Evolutionary conservation across 2,888 invertebrate genomes (phyloP).

Genomic region (Galerucella calmariensis): DNA sequence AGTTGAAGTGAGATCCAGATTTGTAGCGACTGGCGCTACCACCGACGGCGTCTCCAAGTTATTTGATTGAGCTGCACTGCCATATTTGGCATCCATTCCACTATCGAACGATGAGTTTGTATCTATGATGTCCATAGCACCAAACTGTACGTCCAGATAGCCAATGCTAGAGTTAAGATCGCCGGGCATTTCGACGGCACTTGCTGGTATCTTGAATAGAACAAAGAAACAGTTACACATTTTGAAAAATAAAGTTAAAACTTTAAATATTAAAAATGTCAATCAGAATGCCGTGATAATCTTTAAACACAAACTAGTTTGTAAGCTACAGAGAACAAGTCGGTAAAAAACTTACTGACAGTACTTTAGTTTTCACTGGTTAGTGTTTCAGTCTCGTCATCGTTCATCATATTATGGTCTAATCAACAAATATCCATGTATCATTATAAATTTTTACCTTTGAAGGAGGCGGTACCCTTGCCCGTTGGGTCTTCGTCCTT

Average conservation of each 20-base stretch:
- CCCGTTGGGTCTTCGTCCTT: slow-evolving; percentile 74
- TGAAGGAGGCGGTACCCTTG: slow-evolving; percentile 85
- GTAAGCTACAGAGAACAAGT: slow-evolving; percentile 26
- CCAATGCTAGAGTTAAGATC: slow-evolving; percentile 80
- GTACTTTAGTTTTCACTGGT: slow-evolving; percentile 21
- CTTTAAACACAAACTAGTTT: slow-evolving; percentile 27
- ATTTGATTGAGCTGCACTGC: slow-evolving; percentile 55
- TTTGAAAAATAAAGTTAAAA: neutral
- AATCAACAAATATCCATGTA: neutral
- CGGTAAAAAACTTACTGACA: slow-evolving; percentile 44
- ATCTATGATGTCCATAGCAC: slow-evolving; percentile 81
- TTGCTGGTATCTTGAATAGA: slow-evolving; percentile 82
- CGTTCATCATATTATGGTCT: slow-evolving; percentile 52
- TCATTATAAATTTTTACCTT: slow-evolving; percentile 68
- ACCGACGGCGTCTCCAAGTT: slow-evolving; percentile 56
- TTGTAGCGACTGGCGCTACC: slow-evolving; percentile 44
- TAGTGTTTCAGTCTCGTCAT: slow-evolving; percentile 56
- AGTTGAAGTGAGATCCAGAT: slow-evolving; percentile 64
- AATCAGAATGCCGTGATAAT: slow-evolving; percentile 47
- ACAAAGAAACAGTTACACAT: neutral
- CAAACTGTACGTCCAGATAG: slow-evolving; percentile 93
- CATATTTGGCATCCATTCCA: slow-evolving; percentile 65
- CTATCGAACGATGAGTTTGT: slow-evolving; percentile 65
- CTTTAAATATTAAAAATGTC: neutral
- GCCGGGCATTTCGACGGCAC: slow-evolving; percentile 97